Base-by-base conservation (phyloP, 2,888 invertebrate species). In the Cyclophora punctaria region DNA sequence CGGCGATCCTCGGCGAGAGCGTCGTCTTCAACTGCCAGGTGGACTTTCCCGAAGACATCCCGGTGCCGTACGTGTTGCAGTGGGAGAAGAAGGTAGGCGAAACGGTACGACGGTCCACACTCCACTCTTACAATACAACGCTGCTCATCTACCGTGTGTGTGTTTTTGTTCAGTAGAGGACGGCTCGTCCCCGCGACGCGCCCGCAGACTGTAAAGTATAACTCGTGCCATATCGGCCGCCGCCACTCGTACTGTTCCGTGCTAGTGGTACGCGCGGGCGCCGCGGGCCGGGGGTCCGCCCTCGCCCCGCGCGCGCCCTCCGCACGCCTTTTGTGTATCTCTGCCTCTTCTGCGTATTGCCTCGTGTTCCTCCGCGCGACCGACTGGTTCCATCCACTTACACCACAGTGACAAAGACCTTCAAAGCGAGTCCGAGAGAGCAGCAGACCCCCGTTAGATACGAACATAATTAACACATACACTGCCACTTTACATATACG, bases 51-150 rank as follows among this genome's bases (percentile, higher is more conserved):
- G 95, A 96, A 89, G 95, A 96, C 90, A 94, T 96, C 90, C 95
- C 96, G 80, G 96, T 97, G 91, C 96, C 97, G 90, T 97, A 97
- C 91, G 97, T 98, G 91, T 94, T 98, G 89, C 97, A 97, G 92
- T 98, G 98, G 98, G 96, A 96, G 93, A 98, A 98, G 94, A 96
- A 97, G 95, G 96, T 96, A 95, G 94, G 95, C 94, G 95, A 95
- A 91, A 94, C 94, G 95, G 95, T 95, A 95, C 93, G 95, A 93
- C 93, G 92, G 80, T 74, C 83, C 78, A 85, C 85, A 83, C 85
- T 84, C 85, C 85, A 85, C 86, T 85, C 83, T 87, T 86, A 85
- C 86, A 82, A 82, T 86, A 86, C 87, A 83, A 83, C 81, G 84
- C 86, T 87, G 86, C 88, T 86, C 87, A 86, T 83, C 80, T 81